phyloP scores from a whole-genome alignment of 2,113 vertebrate genomes.

The Myrmecophaga tridactyla region DNA sequence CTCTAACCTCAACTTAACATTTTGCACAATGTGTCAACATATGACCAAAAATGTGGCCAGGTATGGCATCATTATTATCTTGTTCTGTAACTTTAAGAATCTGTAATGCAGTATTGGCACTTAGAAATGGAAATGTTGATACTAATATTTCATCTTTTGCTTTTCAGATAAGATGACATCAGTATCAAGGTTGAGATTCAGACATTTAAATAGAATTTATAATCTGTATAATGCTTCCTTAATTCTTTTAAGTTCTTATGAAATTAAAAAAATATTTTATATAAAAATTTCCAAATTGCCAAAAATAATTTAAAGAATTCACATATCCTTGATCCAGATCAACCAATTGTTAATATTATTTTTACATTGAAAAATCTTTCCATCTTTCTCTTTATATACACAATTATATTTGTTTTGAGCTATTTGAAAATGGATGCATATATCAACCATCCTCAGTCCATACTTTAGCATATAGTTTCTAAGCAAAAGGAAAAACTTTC shows the following conservation, averaged over 20 bases:
- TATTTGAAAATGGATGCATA: neutral
- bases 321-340: neutral
- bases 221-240: neutral
- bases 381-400: neutral
- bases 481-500: neutral
- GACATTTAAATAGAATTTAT: neutral
- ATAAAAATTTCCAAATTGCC: neutral
- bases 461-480: neutral
- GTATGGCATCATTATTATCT: neutral
- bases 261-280: neutral
- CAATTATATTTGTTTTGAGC: neutral
- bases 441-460: neutral
- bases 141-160: neutral
- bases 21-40: neutral
- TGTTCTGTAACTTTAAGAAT: neutral
- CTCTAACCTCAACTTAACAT: neutral
- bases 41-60: neutral
- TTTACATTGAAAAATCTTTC: neutral
- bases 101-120: neutral
- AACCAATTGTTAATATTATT: neutral
- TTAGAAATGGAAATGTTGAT: neutral
- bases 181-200: neutral
- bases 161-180: neutral
- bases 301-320: neutral
- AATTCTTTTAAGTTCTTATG: neutral